These are phyloP conservation scores for Branchellion lobata DNA, from an alignment of 2,888 invertebrate species.

Conservation along the genomic window DNA sequence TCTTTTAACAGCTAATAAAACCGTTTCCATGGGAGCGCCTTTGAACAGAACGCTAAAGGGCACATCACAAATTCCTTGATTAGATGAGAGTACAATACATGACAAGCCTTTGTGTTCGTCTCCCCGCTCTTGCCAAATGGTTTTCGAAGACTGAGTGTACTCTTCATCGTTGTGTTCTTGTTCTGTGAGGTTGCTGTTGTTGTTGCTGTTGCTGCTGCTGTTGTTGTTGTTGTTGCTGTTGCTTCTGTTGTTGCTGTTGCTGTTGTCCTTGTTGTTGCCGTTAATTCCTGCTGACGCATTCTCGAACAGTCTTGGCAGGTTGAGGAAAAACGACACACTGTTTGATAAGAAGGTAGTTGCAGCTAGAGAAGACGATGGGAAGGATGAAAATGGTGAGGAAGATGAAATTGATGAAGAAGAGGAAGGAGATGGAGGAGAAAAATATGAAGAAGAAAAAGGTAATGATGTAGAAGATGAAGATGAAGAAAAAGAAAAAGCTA, in stretches of 20 bases:
- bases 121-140: no score
- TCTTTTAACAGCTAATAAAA: no score
- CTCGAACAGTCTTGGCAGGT: constrained; percentile 30
- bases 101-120: no score
- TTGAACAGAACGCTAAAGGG: no score
- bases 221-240: neutral
- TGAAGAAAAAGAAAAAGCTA: neutral
- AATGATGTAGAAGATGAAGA: neutral
- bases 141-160: no score
- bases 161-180: no score
- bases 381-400: constrained; percentile 23
- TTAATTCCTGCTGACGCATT: neutral
- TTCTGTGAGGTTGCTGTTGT: no score
- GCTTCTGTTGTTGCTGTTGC: neutral
- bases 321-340: constrained; percentile 22
- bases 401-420: constrained; percentile 17
- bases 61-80: no score
- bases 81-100: no score
- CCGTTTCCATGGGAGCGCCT: no score
- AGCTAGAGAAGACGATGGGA: neutral
- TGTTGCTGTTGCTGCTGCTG: no score
- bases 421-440: neutral
- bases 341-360: constrained; percentile 12
- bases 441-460: neutral
- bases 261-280: neutral